Evolutionary conservation across 1,140 invertebrate species (phyloP).

Genomic region (Steinernema feltiae): DNA sequence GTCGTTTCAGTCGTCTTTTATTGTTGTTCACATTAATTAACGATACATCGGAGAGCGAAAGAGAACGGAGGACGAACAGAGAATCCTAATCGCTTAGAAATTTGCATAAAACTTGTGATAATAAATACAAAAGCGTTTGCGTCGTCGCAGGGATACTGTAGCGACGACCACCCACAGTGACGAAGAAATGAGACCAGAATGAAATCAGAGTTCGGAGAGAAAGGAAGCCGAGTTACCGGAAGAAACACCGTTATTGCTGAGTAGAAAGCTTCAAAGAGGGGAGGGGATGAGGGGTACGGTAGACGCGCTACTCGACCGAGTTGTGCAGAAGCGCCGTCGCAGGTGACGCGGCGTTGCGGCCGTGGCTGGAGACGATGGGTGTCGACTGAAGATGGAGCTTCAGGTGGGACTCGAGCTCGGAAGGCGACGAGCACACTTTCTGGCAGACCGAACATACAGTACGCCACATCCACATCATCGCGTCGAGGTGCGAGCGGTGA

Average conservation of each 20-base stretch:
- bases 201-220: background rate
- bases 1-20: background rate
- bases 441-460: conserved; percentile 40
- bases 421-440: conserved; percentile 32
- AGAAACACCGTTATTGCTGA: conserved; percentile 12
- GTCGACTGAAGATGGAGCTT: conserved; percentile 28
- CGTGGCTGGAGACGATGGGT: background rate
- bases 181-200: background rate
- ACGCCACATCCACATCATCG: conserved; percentile 38
- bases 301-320: background rate
- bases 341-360: background rate
- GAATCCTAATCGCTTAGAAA: conserved; percentile 9
- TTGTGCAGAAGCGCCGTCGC: background rate
- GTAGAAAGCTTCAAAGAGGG: background rate
- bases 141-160: background rate
- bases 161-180: background rate
- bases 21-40: background rate
- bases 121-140: background rate
- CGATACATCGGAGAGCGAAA: background rate
- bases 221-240: conserved; percentile 12
- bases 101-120: conserved; percentile 2
- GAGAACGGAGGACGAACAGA: background rate
- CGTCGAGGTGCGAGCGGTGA: conserved; percentile 22
- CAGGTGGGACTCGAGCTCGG: conserved; percentile 34
- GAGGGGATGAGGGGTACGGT: background rate